Base-by-base conservation (phyloP, 2,888 invertebrate genomes). In the Sussaba pulchella region DNA sequence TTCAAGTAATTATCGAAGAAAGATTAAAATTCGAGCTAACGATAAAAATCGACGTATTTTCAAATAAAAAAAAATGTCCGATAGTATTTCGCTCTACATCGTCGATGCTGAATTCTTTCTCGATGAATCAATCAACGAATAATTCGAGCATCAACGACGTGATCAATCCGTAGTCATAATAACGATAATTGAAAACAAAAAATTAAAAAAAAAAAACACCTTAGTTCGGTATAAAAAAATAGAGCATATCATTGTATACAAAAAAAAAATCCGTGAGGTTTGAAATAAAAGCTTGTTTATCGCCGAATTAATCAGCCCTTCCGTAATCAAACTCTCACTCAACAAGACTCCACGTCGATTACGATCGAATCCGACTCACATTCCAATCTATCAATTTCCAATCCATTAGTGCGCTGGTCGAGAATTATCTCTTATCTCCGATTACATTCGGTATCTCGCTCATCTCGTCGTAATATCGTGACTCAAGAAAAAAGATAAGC, bases 201-300 rank as follows among this genome's bases (percentile, higher is more conserved):
- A n/a, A n/a, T n/a, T n/a, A n/a, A n/a, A n/a, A n/a, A n/a, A n/a
- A 71, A 82, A 77, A 85, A 85, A 85, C 84, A 85, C 84, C 57
- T 76, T 87, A 87, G 85, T 82, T 83, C 78, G 81, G 85, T 83
- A 81, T 85, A 71, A 41, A n/a, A n/a, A n/a, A 64, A 72, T 86
- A 86, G 85, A 86, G 84, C 84, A 81, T 88, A 89, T 87, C 88
- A 89, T 87, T 89, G 88, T 89, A 88, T 88, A 89, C 87, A 86
- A 87, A n/a, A n/a, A n/a, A n/a, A n/a, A n/a, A n/a, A n/a, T n/a
- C n/a, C n/a, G n/a, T n/a, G n/a, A n/a, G n/a, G n/a, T n/a, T n/a
- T n/a, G n/a, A 85, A 90, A 89, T 89, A 90, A 90, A 90, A 88
- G 87, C 88, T 88, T 90, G 89, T 89, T 90, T 89, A 89, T 88